Evolutionary conservation across 2,797 vertebrate genomes (phyloP).

Genomic region (Coilia nasus): DNA sequence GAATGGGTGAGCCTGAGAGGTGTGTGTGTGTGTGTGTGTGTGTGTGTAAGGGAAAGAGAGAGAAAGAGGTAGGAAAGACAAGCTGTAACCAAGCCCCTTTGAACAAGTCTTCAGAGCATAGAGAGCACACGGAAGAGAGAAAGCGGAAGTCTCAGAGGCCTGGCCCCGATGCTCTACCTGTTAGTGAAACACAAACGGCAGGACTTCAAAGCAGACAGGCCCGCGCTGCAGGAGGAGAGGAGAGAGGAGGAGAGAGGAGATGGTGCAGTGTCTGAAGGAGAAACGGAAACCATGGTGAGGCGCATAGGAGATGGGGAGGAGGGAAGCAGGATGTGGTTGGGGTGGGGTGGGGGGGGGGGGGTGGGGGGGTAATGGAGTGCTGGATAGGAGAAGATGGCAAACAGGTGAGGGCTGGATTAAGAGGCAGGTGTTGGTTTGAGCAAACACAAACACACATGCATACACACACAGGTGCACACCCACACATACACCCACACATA

Average conservation of each 20-base stretch:
- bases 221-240: not conserved
- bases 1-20: not conserved
- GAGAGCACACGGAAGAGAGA: slow-evolving; percentile 40
- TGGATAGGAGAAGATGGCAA: slow-evolving; percentile 45
- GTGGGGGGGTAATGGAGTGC: slow-evolving; percentile 19
- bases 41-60: not conserved
- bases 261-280: slow-evolving; percentile 14
- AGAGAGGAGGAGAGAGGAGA: not conserved
- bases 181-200: slow-evolving; percentile 64
- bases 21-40: not conserved
- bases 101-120: slow-evolving; percentile 63
- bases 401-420: slow-evolving; percentile 38
- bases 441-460: not conserved
- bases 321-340: not conserved
- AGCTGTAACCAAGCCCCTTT: slow-evolving; percentile 48
- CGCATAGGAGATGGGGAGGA: slow-evolving; percentile 41
- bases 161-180: slow-evolving; percentile 57
- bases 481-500: not conserved
- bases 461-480: not conserved
- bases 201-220: slow-evolving; percentile 63
- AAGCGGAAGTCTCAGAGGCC: slow-evolving; percentile 56
- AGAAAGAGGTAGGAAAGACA: not conserved
- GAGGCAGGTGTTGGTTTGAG: too few species aligned
- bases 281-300: too few species aligned
- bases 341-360: slow-evolving; percentile 42